These are phyloP conservation scores for Chymomyza caudatula DNA, from an alignment of 2,888 invertebrate genomes.

Conservation along the genomic window DNA sequence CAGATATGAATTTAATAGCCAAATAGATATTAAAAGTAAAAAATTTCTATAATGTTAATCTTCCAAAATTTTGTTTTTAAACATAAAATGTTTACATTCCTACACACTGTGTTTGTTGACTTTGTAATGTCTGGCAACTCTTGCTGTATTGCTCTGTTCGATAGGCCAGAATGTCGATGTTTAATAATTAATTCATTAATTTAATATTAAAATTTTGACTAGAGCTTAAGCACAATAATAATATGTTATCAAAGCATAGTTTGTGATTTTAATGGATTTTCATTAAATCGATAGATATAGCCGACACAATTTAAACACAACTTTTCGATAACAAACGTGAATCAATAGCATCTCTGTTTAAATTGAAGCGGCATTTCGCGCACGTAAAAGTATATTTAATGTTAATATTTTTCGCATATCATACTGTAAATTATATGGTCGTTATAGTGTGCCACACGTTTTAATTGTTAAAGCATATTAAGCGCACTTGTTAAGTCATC, in stretches of 20 bases:
- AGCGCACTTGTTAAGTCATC: not conserved
- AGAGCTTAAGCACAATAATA: not conserved
- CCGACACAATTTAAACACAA: not conserved
- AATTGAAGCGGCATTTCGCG: slow-evolving; percentile 62
- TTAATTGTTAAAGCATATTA: not conserved
- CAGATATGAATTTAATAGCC: too few relatives aligned
- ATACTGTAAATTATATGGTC: not conserved
- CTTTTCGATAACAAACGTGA: not conserved
- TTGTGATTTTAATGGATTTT: not conserved
- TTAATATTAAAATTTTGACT: not conserved
- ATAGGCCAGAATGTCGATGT: not conserved
- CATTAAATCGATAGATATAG: not conserved
- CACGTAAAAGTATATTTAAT: not conserved
- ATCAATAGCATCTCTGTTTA: slow-evolving; percentile 31
- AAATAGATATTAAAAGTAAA: too few relatives aligned
- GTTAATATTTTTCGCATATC: not conserved
- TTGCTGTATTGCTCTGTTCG: not conserved
- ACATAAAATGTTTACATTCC: too few relatives aligned
- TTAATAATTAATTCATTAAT: not conserved
- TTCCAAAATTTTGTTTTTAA: too few relatives aligned
- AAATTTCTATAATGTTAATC: too few relatives aligned
- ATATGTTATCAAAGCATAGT: not conserved
- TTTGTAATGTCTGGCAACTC: not conserved
- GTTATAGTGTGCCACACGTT: not conserved
- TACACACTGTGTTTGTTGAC: too few relatives aligned